Evolutionary conservation across 2,888 invertebrate species (phyloP).

Genomic region (Julus scanicus): DNA sequence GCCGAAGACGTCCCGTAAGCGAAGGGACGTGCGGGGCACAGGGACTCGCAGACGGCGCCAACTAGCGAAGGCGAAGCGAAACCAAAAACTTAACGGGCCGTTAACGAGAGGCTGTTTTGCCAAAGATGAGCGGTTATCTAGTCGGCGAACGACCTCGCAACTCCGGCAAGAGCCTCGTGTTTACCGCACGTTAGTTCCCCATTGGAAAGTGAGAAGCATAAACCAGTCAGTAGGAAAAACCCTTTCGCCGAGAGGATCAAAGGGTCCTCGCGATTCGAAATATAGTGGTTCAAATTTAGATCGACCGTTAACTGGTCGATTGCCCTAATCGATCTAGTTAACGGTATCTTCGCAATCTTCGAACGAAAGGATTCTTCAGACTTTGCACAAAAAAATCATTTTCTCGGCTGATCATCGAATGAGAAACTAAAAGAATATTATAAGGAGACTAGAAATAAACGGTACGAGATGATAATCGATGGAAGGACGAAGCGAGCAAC

Average conservation of each 20-base stretch:
- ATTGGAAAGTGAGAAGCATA: conserved; percentile 6
- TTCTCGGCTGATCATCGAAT: not conserved
- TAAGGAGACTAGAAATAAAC: not conserved
- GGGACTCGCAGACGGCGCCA: not conserved
- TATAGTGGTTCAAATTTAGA: no score
- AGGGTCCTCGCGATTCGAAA: no score
- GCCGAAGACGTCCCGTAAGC: not conserved
- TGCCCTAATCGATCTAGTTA: no score
- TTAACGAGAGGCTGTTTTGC: no score
- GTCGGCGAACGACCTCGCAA: no score
- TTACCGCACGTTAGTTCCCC: not conserved
- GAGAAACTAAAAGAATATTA: not conserved
- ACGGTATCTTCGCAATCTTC: no score
- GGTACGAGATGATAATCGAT: not conserved
- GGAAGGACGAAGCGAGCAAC: not conserved
- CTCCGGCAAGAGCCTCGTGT: no score
- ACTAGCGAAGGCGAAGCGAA: not conserved
- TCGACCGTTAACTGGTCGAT: no score
- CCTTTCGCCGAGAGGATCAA: not conserved
- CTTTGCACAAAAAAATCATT: no score
- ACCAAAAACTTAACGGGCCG: not conserved
- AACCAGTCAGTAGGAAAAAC: not conserved
- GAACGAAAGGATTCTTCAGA: no score
- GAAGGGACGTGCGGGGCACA: no score
- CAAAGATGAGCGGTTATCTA: no score